phyloP scores from a whole-genome alignment of 2,888 invertebrate species.

The Palloptera scutellata region DNA sequence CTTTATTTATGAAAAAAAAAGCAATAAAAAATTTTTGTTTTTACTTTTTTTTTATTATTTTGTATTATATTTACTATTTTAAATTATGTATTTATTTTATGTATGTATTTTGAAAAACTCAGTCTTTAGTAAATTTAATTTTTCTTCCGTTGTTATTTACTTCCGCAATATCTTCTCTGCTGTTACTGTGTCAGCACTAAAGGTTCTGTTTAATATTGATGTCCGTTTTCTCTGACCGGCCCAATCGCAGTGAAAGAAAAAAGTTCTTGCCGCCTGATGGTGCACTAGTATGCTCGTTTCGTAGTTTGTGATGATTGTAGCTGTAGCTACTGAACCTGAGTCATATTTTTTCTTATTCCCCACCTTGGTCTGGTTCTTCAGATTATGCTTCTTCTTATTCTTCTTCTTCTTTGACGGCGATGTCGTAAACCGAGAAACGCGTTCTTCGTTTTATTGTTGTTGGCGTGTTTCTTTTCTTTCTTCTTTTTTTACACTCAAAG shows the following conservation, averaged over 20 bases:
- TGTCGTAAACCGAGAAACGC: too few relatives aligned
- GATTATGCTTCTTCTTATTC: too few relatives aligned
- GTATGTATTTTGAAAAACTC: slow-evolving; percentile 21
- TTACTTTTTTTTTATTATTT: slow-evolving; percentile 3
- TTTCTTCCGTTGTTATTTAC: not conserved
- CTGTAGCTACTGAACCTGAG: slow-evolving; percentile 23
- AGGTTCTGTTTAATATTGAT: too few relatives aligned
- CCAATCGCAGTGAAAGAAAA: slow-evolving; percentile 21
- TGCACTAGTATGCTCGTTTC: slow-evolving; percentile 22
- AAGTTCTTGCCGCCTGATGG: slow-evolving; percentile 31
- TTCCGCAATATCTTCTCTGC: not conserved
- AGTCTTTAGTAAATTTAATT: slow-evolving; percentile 32
- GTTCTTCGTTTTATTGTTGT: not conserved
- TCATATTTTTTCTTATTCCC: slow-evolving; percentile 22
- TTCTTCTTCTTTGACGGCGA: too few relatives aligned
- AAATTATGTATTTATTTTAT: not conserved
- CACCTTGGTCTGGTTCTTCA: too few relatives aligned
- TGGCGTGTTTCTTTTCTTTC: slow-evolving; percentile 1
- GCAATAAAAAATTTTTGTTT: slow-evolving; percentile 1
- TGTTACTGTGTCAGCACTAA: too few relatives aligned
- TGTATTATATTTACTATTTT: slow-evolving; percentile 18
- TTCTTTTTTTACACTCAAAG: slow-evolving; percentile 24
- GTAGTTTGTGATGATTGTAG: slow-evolving; percentile 32
- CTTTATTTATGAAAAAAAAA: slow-evolving; percentile 45
- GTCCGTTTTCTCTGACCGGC: slow-evolving; percentile 32